Evolutionary conservation across 2,113 vertebrate genomes (phyloP).

Genomic region (Corvus hawaiiensis): DNA sequence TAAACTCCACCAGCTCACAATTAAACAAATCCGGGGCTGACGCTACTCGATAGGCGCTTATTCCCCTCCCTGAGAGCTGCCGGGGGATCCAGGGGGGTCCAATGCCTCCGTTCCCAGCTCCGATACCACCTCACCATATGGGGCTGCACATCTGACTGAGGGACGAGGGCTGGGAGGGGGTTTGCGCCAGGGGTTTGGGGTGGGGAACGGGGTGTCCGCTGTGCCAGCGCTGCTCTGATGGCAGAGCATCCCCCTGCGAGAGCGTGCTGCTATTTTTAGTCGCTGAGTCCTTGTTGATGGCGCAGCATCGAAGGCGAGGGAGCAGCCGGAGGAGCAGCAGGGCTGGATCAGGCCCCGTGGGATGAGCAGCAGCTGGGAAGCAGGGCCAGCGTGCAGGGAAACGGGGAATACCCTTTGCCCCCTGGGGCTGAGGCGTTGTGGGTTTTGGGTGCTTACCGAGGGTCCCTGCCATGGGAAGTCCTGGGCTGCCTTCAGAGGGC

Average conservation of each 20-base stretch:
- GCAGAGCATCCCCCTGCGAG: background rate
- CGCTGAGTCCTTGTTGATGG: background rate
- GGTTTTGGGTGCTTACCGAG: background rate
- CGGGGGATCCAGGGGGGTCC: background rate
- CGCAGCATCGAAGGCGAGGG: background rate
- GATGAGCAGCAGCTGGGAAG: constrained; percentile 51
- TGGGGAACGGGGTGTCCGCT: background rate
- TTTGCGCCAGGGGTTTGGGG: background rate
- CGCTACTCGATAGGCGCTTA: constrained; percentile 33
- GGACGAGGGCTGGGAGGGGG: background rate
- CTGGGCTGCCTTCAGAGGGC: background rate
- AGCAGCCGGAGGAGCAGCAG: constrained; percentile 28
- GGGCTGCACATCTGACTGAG: background rate
- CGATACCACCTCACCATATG: rapidly evolving
- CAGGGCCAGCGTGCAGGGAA: background rate
- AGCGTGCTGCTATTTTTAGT: constrained; percentile 32
- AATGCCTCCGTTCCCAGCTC: background rate
- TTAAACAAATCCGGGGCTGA: constrained; percentile 72
- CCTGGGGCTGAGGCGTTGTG: rapidly evolving
- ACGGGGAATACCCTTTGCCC: background rate
- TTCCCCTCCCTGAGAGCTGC: constrained; percentile 30
- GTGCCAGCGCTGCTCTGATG: background rate
- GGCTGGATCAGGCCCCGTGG: background rate
- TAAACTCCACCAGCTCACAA: constrained; percentile 73
- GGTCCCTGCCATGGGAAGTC: background rate